Conservation (phyloP, 2,797 vertebrate species). For the Steatocranus sp. region DNA sequence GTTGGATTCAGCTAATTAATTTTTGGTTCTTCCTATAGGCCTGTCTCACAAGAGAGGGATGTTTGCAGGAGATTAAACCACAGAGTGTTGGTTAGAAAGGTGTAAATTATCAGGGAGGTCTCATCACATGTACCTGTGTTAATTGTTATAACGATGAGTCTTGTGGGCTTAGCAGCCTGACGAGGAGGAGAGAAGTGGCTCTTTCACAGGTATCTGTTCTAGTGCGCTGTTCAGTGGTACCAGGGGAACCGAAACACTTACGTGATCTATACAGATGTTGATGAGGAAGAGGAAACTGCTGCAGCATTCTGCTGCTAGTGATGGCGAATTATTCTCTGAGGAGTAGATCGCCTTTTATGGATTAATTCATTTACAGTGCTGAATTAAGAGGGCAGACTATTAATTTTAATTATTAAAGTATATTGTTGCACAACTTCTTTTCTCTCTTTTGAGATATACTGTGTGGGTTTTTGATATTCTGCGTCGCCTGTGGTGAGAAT, state of each 20-base stretch:
- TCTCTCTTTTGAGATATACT: slow-evolving; percentile 7
- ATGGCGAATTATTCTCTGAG: background rate
- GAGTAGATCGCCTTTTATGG: slow-evolving; percentile 4
- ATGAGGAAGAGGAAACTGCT: background rate
- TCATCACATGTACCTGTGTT: slow-evolving; percentile 86
- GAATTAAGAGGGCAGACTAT: slow-evolving; percentile 18
- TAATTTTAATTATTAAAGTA: slow-evolving; percentile 22
- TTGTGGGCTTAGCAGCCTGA: slow-evolving; percentile 75
- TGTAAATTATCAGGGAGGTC: slow-evolving; percentile 72
- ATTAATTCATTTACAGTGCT: background rate
- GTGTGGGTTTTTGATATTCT: slow-evolving; percentile 14
- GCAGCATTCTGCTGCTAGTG: background rate
- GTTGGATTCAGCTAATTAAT: slow-evolving; percentile 91
- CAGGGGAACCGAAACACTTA: background rate
- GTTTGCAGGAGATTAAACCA: slow-evolving; percentile 92
- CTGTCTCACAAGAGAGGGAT: slow-evolving; percentile 86
- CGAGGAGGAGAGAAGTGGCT: slow-evolving; percentile 62
- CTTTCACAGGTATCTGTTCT: slow-evolving; percentile 21
- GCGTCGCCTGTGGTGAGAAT: slow-evolving; percentile 44
- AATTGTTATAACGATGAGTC: slow-evolving; percentile 89
- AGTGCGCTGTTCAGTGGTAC: background rate
- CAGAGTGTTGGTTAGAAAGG: slow-evolving; percentile 83
- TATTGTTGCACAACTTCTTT: slow-evolving; percentile 19
- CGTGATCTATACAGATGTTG: background rate
- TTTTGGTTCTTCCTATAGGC: slow-evolving; percentile 79